Percentiles rank a stretch among this genome's conserved stretches.
phyloP scores from a whole-genome alignment of 2,113 vertebrate species.

The Trochalopteron elliotii region DNA sequence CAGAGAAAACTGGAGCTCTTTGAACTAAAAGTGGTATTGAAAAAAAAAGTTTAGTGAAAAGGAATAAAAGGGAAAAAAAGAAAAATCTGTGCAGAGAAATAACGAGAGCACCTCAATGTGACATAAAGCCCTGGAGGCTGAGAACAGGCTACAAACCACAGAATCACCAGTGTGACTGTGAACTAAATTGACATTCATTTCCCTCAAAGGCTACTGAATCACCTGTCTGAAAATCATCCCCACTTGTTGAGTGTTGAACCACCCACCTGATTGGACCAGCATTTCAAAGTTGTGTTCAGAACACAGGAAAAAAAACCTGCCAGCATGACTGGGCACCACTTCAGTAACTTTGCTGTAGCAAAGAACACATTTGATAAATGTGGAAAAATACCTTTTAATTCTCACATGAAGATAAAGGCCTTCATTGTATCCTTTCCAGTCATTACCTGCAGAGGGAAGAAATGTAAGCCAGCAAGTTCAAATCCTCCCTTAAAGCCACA shows the following conservation, averaged over 20 bases:
- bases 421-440: neutral
- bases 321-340: neutral
- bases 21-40: neutral
- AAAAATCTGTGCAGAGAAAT: neutral
- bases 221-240: neutral
- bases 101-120: neutral
- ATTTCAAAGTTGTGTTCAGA: neutral
- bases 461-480: neutral
- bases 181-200: neutral
- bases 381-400: neutral
- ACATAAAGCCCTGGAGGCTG: neutral
- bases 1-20: neutral
- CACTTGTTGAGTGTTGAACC: rapidly evolving
- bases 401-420: neutral
- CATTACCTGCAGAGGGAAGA: neutral
- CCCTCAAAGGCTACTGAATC: too few species aligned
- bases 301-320: neutral
- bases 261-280: neutral
- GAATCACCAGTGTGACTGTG: neutral
- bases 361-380: neutral
- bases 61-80: too few species aligned
- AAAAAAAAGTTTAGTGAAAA: neutral
- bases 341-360: neutral
- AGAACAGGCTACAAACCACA: neutral
- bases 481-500: neutral